Conservation (phyloP, 1,140 invertebrate genomes). For the Diorhabda elongata region DNA sequence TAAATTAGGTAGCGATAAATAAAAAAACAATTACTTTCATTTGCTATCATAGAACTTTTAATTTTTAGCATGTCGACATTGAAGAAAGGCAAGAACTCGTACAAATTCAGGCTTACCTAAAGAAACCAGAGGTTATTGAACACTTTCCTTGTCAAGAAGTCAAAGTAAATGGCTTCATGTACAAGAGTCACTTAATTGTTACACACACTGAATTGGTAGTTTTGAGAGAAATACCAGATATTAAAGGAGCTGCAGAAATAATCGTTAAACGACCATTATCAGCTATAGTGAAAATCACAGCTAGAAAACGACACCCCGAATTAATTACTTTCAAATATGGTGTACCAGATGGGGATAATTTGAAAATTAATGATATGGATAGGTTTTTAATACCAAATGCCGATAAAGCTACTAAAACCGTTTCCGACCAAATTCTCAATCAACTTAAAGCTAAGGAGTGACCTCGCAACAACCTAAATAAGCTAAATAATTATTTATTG, state of each 20-base stretch:
- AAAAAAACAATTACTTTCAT: too few relatives aligned
- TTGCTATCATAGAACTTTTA: background rate
- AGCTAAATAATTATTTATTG: background rate
- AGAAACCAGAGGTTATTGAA: constrained; percentile 78
- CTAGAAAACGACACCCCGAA: constrained; percentile 88
- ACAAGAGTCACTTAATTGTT: constrained; percentile 83
- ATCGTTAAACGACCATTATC: constrained; percentile 80
- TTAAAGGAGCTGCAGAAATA: constrained; percentile 74
- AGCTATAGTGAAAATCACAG: constrained; percentile 92
- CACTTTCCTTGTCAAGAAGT: constrained; percentile 90
- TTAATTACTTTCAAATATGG: constrained; percentile 95
- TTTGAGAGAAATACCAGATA: constrained; percentile 72
- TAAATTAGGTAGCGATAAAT: too few relatives aligned
- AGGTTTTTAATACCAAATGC: constrained; percentile 89
- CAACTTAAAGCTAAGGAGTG: constrained; percentile 48
- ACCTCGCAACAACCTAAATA: background rate
- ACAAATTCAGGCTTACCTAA: constrained; percentile 71
- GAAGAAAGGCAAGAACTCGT: constrained; percentile 67
- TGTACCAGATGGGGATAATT: constrained; percentile 66
- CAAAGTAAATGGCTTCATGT: constrained; percentile 79
- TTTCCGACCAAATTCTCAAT: constrained; percentile 66
- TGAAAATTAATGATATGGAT: constrained; percentile 81
- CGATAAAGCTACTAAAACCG: constrained; percentile 80
- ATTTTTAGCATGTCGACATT: constrained; percentile 45
- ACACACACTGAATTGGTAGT: constrained; percentile 85